These are phyloP conservation scores for Brachionichthys hirsutus DNA, from an alignment of 2,113 vertebrate species.

Conservation along the genomic window DNA sequence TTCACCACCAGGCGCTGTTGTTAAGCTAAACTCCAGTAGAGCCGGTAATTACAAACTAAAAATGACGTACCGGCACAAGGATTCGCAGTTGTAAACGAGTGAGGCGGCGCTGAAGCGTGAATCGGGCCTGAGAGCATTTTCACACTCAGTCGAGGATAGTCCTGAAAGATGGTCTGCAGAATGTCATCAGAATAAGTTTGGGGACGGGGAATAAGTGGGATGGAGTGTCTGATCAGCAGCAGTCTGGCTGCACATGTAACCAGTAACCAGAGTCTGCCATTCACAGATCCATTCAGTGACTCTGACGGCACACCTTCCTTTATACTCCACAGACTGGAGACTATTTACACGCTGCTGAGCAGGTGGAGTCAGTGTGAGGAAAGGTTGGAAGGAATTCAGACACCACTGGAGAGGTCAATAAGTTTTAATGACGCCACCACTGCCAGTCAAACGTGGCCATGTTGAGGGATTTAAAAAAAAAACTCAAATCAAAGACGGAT, in stretches of 20 bases:
- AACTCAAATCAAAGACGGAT: too few relatives aligned
- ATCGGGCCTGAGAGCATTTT: too few relatives aligned
- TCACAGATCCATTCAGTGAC: conserved; percentile 10
- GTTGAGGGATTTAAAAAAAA: background rate
- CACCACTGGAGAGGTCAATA: background rate
- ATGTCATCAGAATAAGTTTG: too few relatives aligned
- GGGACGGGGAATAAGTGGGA: too few relatives aligned
- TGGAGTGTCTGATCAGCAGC: background rate
- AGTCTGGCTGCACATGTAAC: conserved; percentile 19
- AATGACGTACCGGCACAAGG: conserved; percentile 30
- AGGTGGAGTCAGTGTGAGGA: conserved; percentile 25
- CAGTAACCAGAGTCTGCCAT: conserved; percentile 14
- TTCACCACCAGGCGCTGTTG: conserved; percentile 27
- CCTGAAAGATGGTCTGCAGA: too few relatives aligned
- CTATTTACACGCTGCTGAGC: conserved; percentile 37
- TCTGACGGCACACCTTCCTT: conserved; percentile 42
- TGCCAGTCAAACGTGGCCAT: background rate
- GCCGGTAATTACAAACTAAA: conserved; percentile 58
- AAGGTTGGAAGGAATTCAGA: conserved; percentile 1
- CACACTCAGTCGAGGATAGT: too few relatives aligned
- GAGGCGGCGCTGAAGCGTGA: background rate
- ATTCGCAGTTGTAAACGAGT: conserved; percentile 24
- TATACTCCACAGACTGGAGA: conserved; percentile 1
- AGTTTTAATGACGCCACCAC: background rate
- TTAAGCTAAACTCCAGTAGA: conserved; percentile 54